Evolutionary conservation across 2,113 vertebrate species (phyloP).

Genomic region (Saccopteryx leptura): DNA sequence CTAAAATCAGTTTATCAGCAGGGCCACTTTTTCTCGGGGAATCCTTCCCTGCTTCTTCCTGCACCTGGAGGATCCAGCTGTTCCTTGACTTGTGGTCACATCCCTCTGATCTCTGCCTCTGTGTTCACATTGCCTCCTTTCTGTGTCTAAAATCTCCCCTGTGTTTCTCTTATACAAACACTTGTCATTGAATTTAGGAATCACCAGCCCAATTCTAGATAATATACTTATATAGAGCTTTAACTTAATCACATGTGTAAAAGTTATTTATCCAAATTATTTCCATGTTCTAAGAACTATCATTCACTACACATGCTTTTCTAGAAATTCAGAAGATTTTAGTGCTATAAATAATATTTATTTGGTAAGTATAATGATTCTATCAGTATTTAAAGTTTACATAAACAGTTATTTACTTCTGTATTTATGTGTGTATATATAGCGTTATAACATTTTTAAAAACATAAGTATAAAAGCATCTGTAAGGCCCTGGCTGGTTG

Average conservation of each 20-base stretch:
- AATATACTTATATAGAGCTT: neutral
- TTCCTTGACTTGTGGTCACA: neutral
- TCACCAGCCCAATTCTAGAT: neutral
- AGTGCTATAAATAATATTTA: neutral
- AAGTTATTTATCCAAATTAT: neutral
- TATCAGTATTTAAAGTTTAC: neutral
- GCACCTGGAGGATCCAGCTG: neutral
- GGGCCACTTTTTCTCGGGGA: neutral
- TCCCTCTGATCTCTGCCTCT: neutral
- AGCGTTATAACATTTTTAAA: neutral
- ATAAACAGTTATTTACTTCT: neutral
- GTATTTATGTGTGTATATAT: neutral
- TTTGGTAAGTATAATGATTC: neutral
- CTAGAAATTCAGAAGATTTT: neutral
- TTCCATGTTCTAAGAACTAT: neutral
- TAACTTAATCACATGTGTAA: neutral
- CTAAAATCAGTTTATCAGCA: neutral
- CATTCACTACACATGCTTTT: neutral
- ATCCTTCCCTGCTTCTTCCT: neutral
- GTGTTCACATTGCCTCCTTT: neutral
- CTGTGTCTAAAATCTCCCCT: neutral
- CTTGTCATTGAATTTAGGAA: neutral
- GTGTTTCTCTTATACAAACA: neutral
- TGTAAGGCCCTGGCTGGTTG: neutral
- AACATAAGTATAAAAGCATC: neutral